Evolutionary conservation across 1,140 invertebrate genomes (phyloP).

Genomic region (Pseudomyrmex pallidus): DNA sequence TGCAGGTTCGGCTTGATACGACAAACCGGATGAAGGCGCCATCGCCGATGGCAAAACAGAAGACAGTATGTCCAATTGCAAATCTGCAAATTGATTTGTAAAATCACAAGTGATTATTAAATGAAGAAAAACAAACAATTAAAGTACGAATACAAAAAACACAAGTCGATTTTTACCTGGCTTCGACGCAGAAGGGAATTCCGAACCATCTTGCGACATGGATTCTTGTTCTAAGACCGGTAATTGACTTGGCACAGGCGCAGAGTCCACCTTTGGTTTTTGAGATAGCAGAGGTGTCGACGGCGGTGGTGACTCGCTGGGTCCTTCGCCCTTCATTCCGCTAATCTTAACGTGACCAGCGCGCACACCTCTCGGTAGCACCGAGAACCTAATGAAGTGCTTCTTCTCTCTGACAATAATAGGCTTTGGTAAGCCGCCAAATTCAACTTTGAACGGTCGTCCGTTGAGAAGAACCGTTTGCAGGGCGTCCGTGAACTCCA

Average conservation of each 20-base stretch:
- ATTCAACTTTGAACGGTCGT: slow-evolving; percentile 92
- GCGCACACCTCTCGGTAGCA: slow-evolving; percentile 90
- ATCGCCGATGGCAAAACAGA: slow-evolving; percentile 88
- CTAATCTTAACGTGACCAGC: slow-evolving; percentile 89
- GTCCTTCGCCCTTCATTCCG: slow-evolving; percentile 88
- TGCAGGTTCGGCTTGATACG: slow-evolving; percentile 84
- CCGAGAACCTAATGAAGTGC: slow-evolving; percentile 93
- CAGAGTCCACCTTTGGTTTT: slow-evolving; percentile 69
- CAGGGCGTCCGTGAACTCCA: slow-evolving; percentile 92
- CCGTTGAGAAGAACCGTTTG: slow-evolving; percentile 93
- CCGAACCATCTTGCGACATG: slow-evolving; percentile 80
- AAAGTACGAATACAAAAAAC: slow-evolving; percentile 23
- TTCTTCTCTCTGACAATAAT: slow-evolving; percentile 92
- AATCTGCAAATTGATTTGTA: slow-evolving; percentile 70
- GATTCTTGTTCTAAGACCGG: slow-evolving; percentile 77
- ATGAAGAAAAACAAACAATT: neutral
- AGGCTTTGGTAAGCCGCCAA: slow-evolving; percentile 96
- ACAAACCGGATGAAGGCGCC: slow-evolving; percentile 86
- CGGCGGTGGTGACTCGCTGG: slow-evolving; percentile 74
- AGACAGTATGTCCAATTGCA: slow-evolving; percentile 87
- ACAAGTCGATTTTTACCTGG: slow-evolving; percentile 70
- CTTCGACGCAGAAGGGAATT: slow-evolving; percentile 74
- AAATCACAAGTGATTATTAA: neutral
- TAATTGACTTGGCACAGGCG: slow-evolving; percentile 68
- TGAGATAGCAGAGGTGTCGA: slow-evolving; percentile 63